phyloP scores from a whole-genome alignment of 1,140 invertebrate genomes.

The Brachystomella parvula region DNA sequence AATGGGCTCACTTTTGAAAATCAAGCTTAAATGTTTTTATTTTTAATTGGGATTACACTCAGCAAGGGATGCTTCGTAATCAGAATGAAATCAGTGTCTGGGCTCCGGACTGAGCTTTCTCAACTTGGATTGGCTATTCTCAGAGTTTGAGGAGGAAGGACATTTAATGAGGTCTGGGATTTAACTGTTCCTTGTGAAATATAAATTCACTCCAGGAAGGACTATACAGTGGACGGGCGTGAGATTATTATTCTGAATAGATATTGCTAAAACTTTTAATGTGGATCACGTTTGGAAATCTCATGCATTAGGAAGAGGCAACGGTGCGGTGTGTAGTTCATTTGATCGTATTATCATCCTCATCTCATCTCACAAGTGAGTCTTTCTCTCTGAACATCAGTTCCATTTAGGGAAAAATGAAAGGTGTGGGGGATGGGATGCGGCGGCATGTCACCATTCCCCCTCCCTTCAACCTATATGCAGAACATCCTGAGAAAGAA shows the following conservation, averaged over 20 bases:
- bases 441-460: not conserved
- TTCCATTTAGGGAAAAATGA: constrained; percentile 5
- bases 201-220: not conserved
- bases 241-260: constrained; percentile 3
- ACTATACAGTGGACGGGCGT: not conserved
- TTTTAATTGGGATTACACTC: no score
- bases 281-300: constrained; percentile 36
- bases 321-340: no score
- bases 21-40: no score
- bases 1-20: no score
- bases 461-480: not conserved
- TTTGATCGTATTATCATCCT: no score
- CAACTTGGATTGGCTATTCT: no score
- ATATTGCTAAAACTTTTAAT: constrained; percentile 24
- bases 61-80: no score
- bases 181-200: not conserved
- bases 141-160: no score
- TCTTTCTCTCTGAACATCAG: not conserved
- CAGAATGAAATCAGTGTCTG: no score
- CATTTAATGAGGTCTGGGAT: not conserved
- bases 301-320: constrained; percentile 25
- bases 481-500: not conserved
- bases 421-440: not conserved
- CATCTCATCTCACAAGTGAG: constrained; percentile 1
- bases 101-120: no score